A percentile compares a stretch with the other conserved stretches of the same genome.
phyloP scores from a whole-genome alignment of 2,113 vertebrate species.

The Aix galericulata region DNA sequence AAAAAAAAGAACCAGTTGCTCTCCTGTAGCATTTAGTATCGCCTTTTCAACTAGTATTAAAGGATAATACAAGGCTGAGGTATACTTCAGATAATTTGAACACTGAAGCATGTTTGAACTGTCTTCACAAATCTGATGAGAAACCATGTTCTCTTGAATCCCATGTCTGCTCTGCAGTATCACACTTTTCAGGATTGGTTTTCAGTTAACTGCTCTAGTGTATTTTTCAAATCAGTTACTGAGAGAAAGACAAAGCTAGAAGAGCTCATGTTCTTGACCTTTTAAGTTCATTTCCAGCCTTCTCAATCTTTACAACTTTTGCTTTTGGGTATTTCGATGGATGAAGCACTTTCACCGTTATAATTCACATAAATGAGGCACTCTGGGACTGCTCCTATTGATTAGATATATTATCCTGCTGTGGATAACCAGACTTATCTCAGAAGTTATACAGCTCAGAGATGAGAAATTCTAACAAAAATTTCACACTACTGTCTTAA shows the following conservation, averaged over 20 bases:
- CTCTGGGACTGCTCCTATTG: neutral
- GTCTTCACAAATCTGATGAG: neutral
- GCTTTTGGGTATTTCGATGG: neutral
- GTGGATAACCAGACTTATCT: neutral
- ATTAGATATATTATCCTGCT: neutral
- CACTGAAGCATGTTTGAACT: neutral
- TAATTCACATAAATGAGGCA: neutral
- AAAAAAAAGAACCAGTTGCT: neutral
- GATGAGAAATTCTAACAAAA: neutral
- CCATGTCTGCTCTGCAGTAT: neutral
- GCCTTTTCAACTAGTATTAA: neutral
- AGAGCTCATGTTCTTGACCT: neutral
- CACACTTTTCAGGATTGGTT: neutral
- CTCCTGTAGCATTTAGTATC: neutral
- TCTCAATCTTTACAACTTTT: neutral
- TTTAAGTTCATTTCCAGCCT: neutral
- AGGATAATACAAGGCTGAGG: neutral
- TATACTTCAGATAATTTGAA: neutral
- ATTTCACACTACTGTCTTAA: neutral
- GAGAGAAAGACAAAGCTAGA: neutral
- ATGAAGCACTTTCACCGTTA: neutral
- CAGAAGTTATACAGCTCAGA: neutral
- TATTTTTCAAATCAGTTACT: neutral
- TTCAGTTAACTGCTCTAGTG: neutral
- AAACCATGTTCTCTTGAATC: neutral